Base-by-base conservation (phyloP, 2,888 invertebrate species). In the Philopedon plagiatum region DNA sequence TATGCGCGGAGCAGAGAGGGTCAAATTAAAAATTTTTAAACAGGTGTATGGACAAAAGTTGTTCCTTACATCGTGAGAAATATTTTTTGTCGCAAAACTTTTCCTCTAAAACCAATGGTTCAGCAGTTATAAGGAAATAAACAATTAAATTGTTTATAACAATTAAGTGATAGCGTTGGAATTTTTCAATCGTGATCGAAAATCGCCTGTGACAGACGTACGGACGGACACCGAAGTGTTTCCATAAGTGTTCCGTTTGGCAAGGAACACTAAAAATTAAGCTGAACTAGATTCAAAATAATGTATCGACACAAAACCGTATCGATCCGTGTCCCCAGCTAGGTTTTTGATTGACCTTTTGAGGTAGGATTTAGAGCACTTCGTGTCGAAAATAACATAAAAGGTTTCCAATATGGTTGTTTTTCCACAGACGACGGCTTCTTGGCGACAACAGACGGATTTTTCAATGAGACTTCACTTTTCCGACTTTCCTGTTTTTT, bases 361-460 rank as follows among this genome's bases (percentile, higher is more conserved):
- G 61, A 8, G 44, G 41, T 32, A 11, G 7, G 32, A 61, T 61
- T 44, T 61, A 19, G 61, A 61, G 15, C 61, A 46, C 18, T 61
- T 46, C 61, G 61, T 61, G 61, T 61, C 61, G 61, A 61, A 61
- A 61, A 61, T 61, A 61, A 61, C 61, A 61, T 61, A 32, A 60
- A 58, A 61, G 61, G 29, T 41, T 61, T 61, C 41, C 61, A 44
- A 61, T 46, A 29, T 15, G 61, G 46, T 26, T 61, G 23, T 23
- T 61, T 61, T 61, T 44, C 46, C 60, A 5, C 13, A 15, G 29
- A 26, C 29, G 61, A 32, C n/a, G n/a, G n/a, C n/a, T n/a, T n/a
- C 37, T 46, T 18, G 29, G 9, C 61, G 46, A 61, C 46, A 29
- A 60, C 26, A 61, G 7, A 0, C 32, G n/a, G 23, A 46, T 61